Conservation (phyloP, 2,113 vertebrate genomes). For the Chitala chitala region DNA sequence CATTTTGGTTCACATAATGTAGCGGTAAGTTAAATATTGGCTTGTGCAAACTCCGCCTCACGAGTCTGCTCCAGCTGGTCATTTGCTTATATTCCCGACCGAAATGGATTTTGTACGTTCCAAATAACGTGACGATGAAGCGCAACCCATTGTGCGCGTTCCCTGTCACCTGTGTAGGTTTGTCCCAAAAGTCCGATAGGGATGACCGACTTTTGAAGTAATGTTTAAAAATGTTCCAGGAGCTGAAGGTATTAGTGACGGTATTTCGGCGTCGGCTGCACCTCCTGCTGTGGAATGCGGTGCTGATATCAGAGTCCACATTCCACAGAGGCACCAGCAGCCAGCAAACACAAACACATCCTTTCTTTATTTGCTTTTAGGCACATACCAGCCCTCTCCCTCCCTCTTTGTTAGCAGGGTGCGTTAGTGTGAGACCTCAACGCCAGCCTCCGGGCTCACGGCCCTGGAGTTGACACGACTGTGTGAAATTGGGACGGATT, state of each 20-base stretch:
- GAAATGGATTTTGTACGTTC: too few species aligned
- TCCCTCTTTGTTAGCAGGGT: background rate
- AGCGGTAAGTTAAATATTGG: conserved; percentile 33
- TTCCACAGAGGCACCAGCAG: conserved; percentile 19
- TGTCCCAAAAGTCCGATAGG: too few species aligned
- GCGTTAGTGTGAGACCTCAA: background rate
- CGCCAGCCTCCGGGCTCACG: background rate
- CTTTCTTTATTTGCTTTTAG: conserved; percentile 18
- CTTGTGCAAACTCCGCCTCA: conserved; percentile 4
- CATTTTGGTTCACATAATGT: conserved; percentile 5
- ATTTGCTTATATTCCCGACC: too few species aligned
- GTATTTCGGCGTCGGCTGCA: conserved; percentile 36
- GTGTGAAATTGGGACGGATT: too few species aligned
- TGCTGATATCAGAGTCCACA: conserved; percentile 24
- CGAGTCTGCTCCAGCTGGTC: too few species aligned
- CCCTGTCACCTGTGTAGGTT: too few species aligned
- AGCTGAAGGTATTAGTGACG: conserved; percentile 36
- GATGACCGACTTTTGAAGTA: too few species aligned
- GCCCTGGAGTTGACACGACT: too few species aligned
- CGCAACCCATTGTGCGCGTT: too few species aligned
- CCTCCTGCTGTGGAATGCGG: conserved; percentile 40
- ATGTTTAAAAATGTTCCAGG: conserved; percentile 49
- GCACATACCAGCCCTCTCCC: background rate
- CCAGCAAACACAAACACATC: conserved; percentile 36
- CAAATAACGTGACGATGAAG: too few species aligned